These are phyloP conservation scores for human (Homo sapiens) DNA, from an alignment of 2,113 vertebrate species.

Conservation along the genomic window DNA sequence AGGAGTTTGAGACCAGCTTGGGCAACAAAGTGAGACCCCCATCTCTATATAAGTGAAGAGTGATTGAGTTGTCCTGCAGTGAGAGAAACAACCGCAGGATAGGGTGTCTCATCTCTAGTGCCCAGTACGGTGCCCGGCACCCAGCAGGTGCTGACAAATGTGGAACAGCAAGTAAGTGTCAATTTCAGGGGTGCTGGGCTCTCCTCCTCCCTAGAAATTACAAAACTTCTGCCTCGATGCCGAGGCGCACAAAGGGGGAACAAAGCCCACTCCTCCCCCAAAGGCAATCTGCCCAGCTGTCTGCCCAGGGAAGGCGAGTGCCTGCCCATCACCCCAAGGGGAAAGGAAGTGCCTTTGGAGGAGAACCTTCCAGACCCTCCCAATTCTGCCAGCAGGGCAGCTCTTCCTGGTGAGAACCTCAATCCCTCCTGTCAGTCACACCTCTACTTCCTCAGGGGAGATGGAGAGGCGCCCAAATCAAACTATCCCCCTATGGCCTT, in stretches of 20 bases:
- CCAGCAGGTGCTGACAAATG: rapidly evolving
- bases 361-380: neutral
- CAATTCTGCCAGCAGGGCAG: neutral
- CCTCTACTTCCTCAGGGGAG: neutral
- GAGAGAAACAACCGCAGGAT: neutral
- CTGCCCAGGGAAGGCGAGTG: neutral
- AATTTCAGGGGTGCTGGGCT: neutral
- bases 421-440: neutral
- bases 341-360: neutral
- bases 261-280: neutral
- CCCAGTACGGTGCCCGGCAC: neutral
- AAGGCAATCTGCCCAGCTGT: neutral
- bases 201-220: neutral
- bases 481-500: neutral
- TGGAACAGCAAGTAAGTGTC: neutral
- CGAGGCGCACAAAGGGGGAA: neutral
- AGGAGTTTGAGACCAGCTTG: neutral
- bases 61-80: neutral
- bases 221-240: neutral
- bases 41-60: neutral
- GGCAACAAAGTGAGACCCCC: neutral
- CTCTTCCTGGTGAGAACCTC: neutral
- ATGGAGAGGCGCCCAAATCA: neutral
- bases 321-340: neutral
- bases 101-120: neutral